Evolutionary conservation across 1,140 invertebrate genomes (phyloP).

Genomic region (Macrocentrus cingulum): DNA sequence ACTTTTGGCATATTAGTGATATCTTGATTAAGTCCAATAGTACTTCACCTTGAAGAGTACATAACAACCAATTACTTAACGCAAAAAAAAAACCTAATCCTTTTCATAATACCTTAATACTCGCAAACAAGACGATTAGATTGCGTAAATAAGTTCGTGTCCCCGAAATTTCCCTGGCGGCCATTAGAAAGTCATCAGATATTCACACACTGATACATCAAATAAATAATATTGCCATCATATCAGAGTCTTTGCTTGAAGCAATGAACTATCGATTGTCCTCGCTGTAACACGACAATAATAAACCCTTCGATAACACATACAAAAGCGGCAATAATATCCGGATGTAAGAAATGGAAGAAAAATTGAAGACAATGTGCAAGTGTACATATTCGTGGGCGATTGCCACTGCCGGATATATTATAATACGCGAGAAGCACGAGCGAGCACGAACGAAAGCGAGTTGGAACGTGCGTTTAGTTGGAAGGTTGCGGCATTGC

Average conservation of each 20-base stretch:
- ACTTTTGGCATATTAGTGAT: too few species aligned
- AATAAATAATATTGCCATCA: background rate
- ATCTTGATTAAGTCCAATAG: too few species aligned
- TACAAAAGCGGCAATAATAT: too few species aligned
- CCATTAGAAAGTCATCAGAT: conserved; percentile 5
- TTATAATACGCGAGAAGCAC: conserved; percentile 5
- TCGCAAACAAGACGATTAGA: background rate
- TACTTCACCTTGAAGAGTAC: too few species aligned
- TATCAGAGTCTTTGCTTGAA: too few species aligned
- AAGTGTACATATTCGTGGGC: too few species aligned
- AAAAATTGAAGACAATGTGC: too few species aligned
- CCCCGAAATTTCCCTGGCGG: background rate
- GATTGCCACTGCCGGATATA: background rate
- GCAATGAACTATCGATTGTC: too few species aligned
- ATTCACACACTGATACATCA: background rate
- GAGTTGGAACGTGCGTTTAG: conserved; percentile 8
- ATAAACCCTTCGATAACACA: too few species aligned
- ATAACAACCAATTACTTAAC: background rate
- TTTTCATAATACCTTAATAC: background rate
- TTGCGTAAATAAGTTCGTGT: background rate
- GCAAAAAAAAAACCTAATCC: background rate
- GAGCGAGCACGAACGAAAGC: conserved; percentile 9
- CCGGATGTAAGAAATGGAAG: too few species aligned
- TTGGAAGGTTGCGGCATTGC: conserved; percentile 2
- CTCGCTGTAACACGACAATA: too few species aligned